Evolutionary conservation across 2,113 vertebrate species (phyloP).

Genomic region (Neolamprologus devosi): DNA sequence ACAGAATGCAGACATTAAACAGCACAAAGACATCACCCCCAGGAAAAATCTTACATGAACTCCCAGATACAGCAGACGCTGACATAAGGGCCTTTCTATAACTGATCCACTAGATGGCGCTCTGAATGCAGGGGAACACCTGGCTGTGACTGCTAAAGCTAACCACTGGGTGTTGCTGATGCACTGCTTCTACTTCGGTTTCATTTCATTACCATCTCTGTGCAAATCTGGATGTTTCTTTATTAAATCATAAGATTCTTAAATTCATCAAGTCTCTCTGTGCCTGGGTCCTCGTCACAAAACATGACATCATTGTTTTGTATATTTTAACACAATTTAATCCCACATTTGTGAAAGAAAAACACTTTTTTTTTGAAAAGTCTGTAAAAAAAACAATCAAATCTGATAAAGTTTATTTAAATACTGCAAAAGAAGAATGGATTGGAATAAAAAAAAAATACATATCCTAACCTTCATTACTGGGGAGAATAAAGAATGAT

Average conservation of each 20-base stretch:
- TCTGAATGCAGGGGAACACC: conserved; percentile 76
- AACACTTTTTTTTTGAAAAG: too few species aligned
- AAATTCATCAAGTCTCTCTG: too few species aligned
- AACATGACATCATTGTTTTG: rapidly evolving
- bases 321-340: too few species aligned
- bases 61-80: conserved; percentile 24
- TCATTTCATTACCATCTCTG: not conserved
- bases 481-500: too few species aligned
- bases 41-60: not conserved
- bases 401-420: too few species aligned
- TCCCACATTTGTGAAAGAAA: too few species aligned
- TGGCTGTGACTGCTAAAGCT: conserved; percentile 52
- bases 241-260: too few species aligned
- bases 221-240: rapidly evolving
- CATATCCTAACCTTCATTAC: rapidly evolving
- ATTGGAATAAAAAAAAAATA: too few species aligned
- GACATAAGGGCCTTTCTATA: conserved; percentile 59
- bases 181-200: conserved; percentile 11
- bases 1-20: conserved; percentile 77
- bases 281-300: too few species aligned
- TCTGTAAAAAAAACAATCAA: too few species aligned
- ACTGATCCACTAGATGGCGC: conserved; percentile 78
- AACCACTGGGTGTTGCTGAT: conserved; percentile 49
- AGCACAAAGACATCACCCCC: conserved; percentile 65
- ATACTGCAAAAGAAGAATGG: rapidly evolving